These are phyloP conservation scores for Stegostoma tigrinum DNA, from an alignment of 2,113 vertebrate genomes.

Conservation along the genomic window DNA sequence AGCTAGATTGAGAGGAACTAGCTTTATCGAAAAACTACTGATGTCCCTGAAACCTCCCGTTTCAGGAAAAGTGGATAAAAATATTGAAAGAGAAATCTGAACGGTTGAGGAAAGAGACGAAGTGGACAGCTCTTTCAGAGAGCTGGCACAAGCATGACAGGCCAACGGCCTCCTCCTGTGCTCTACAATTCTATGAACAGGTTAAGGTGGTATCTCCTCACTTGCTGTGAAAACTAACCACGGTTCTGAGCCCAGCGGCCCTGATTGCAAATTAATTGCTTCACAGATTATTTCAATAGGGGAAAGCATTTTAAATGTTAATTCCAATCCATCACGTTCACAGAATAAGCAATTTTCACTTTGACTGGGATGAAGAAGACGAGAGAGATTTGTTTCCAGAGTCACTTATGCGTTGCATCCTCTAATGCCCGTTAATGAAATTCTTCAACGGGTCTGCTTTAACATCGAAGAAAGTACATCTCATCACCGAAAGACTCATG, in stretches of 20 bases:
- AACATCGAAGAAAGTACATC: not conserved
- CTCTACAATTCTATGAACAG: not conserved
- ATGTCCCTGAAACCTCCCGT: not conserved
- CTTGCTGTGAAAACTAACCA: not conserved
- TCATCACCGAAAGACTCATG: not conserved
- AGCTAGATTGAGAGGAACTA: not conserved
- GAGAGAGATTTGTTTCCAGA: not conserved
- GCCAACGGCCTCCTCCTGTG: not conserved
- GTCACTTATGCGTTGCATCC: not conserved
- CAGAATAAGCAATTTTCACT: not conserved
- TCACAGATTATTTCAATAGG: not conserved
- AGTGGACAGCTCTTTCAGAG: not conserved
- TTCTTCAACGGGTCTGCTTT: not conserved
- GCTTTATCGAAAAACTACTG: not conserved
- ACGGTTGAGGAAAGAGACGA: not conserved
- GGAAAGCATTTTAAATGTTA: not conserved
- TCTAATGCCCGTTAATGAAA: not conserved
- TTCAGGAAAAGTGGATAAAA: not conserved
- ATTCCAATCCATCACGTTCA: slow-evolving; percentile 11
- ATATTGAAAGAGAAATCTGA: not conserved
- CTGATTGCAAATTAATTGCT: not conserved
- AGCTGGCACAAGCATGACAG: not conserved
- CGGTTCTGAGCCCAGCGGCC: not conserved
- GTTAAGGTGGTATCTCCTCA: not conserved
- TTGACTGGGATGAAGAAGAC: not conserved